These are phyloP conservation scores for Elgaria multicarinata DNA, from an alignment of 2,113 vertebrate genomes.

Conservation along the genomic window DNA sequence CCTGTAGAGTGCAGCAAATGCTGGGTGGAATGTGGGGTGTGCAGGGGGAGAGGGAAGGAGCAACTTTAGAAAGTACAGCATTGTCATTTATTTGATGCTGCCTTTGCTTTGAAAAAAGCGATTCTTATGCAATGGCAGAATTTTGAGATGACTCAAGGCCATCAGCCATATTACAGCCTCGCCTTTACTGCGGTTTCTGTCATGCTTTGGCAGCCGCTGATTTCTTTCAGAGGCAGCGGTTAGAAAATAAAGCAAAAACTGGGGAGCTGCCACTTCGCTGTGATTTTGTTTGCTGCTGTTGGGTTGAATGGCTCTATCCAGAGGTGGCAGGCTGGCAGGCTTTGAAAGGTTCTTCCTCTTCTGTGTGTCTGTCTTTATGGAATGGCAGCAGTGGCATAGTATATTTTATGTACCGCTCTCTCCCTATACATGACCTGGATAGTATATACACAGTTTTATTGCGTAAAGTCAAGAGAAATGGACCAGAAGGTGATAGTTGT, in stretches of 20 bases:
- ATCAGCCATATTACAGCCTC: slow-evolving; percentile 20
- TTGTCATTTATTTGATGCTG: slow-evolving; percentile 22
- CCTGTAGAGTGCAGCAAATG: slow-evolving; percentile 61
- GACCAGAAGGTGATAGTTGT: slow-evolving; percentile 38
- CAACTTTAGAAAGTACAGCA: slow-evolving; percentile 42
- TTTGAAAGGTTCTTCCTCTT: slow-evolving; percentile 43
- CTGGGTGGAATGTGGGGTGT: slow-evolving; percentile 31
- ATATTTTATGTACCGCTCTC: slow-evolving; percentile 16
- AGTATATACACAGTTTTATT: slow-evolving; percentile 48
- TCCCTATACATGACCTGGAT: not conserved
- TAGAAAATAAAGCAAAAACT: slow-evolving; percentile 8
- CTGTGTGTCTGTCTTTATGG: slow-evolving; percentile 22
- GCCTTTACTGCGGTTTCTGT: slow-evolving; percentile 36
- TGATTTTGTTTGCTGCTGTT: slow-evolving; percentile 6
- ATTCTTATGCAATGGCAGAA: not conserved
- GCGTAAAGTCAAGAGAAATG: slow-evolving; percentile 52
- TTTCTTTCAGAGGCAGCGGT: not conserved
- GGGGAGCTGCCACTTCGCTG: not conserved
- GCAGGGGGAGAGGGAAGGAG: slow-evolving; percentile 1
- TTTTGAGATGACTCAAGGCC: slow-evolving; percentile 32
- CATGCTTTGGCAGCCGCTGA: not conserved
- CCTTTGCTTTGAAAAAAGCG: slow-evolving; percentile 54
- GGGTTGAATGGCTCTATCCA: not conserved
- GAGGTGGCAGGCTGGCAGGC: slow-evolving; percentile 16
- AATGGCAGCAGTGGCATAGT: slow-evolving; percentile 15